phyloP scores from a whole-genome alignment of 2,113 vertebrate species.

The Dolichotis patagonum region DNA sequence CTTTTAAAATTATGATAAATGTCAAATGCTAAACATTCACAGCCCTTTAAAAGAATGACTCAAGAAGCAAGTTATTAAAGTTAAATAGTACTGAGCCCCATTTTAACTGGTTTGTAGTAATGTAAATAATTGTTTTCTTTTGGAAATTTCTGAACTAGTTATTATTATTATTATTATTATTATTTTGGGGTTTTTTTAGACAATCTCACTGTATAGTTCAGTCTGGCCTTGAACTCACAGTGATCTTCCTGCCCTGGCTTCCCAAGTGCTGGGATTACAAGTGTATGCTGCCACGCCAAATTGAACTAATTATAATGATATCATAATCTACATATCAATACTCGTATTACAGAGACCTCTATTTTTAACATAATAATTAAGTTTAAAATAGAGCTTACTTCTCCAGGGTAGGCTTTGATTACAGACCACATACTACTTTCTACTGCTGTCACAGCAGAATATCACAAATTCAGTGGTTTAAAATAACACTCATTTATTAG shows the following conservation, averaged over 20 bases:
- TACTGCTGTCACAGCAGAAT: background rate
- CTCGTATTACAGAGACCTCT: constrained; percentile 30
- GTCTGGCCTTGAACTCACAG: background rate
- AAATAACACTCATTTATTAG: constrained; percentile 5
- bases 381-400: constrained; percentile 55
- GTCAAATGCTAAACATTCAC: constrained; percentile 7
- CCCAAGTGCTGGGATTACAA: background rate
- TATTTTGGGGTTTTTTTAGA: background rate
- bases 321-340: constrained; percentile 23
- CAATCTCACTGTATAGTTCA: background rate
- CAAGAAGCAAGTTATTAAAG: constrained; percentile 15
- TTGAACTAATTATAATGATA: constrained; percentile 36
- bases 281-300: background rate
- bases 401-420: constrained; percentile 15
- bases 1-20: constrained; percentile 19
- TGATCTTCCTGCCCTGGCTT: background rate
- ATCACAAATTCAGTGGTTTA: background rate
- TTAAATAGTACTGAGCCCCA: background rate
- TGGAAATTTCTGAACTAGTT: constrained; percentile 45
- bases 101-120: background rate
- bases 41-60: constrained; percentile 18
- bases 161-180: background rate
- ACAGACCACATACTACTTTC: constrained; percentile 2
- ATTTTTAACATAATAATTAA: constrained; percentile 54
- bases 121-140: constrained; percentile 10